Evolutionary conservation across 1,140 invertebrate genomes (phyloP).

Genomic region (Lepidurus couesii): DNA sequence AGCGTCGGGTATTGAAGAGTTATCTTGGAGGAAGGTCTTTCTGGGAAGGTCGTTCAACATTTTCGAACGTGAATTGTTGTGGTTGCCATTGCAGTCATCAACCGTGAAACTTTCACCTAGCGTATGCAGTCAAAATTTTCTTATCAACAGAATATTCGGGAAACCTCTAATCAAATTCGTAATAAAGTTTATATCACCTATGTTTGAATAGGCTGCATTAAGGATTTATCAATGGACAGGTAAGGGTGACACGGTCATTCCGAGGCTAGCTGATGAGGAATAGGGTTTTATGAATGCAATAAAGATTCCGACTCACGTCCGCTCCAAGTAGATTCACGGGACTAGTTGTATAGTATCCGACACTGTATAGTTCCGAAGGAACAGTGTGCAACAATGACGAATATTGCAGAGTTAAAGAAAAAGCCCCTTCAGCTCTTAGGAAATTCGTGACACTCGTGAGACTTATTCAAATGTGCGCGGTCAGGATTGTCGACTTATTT

Average conservation of each 20-base stretch:
- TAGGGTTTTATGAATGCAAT: background rate
- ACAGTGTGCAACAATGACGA: no score
- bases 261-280: background rate
- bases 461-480: background rate
- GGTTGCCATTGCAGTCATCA: background rate
- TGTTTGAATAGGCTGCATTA: background rate
- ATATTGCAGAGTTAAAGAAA: no score
- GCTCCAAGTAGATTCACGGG: background rate
- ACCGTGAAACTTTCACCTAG: background rate
- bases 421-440: no score
- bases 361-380: no score
- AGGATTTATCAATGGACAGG: background rate
- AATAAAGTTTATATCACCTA: background rate
- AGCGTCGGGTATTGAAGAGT: background rate
- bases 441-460: no score
- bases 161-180: background rate
- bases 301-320: background rate
- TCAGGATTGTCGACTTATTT: background rate
- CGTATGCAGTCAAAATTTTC: no score
- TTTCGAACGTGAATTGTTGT: constrained; percentile 10
- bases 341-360: no score
- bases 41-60: constrained; percentile 4
- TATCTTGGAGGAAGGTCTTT: background rate
- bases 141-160: no score
- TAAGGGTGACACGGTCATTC: background rate